These are phyloP conservation scores for Drosophila auraria DNA, from an alignment of 1,140 invertebrate species.

Conservation along the genomic window DNA sequence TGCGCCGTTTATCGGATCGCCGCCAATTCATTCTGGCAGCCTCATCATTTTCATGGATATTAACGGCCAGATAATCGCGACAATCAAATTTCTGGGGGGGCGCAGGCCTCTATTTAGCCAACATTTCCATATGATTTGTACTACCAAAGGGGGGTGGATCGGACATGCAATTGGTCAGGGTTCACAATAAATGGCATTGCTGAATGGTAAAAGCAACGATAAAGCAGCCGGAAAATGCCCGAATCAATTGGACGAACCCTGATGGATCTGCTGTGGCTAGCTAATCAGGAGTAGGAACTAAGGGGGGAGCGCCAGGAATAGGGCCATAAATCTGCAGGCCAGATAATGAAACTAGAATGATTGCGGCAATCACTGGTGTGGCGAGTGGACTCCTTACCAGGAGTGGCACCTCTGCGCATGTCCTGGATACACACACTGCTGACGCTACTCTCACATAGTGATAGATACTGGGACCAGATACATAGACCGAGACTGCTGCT, in stretches of 20 bases:
- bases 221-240: constrained; percentile 21
- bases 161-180: constrained; percentile 53
- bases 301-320: not conserved
- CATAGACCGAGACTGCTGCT: constrained; percentile 31
- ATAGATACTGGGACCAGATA: constrained; percentile 46
- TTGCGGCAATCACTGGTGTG: constrained; percentile 85
- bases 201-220: constrained; percentile 31
- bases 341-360: constrained; percentile 85
- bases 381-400: constrained; percentile 26
- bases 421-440: constrained; percentile 1
- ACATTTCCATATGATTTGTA: constrained; percentile 48
- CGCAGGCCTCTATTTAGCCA: constrained; percentile 35
- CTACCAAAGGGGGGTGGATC: not conserved
- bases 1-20: constrained; percentile 54
- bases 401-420: constrained; percentile 45
- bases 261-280: constrained; percentile 53
- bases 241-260: constrained; percentile 47
- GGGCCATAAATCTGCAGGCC: constrained; percentile 72
- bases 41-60: constrained; percentile 78
- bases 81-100: constrained; percentile 48
- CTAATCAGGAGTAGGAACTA: not conserved
- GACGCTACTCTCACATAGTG: constrained; percentile 16
- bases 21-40: constrained; percentile 48
- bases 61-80: constrained; percentile 80
- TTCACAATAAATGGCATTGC: constrained; percentile 35